Percentiles rank a stretch among this genome's conserved stretches.
Conservation (phyloP, 2,888 invertebrate genomes). For the Orthosia gracilis region DNA sequence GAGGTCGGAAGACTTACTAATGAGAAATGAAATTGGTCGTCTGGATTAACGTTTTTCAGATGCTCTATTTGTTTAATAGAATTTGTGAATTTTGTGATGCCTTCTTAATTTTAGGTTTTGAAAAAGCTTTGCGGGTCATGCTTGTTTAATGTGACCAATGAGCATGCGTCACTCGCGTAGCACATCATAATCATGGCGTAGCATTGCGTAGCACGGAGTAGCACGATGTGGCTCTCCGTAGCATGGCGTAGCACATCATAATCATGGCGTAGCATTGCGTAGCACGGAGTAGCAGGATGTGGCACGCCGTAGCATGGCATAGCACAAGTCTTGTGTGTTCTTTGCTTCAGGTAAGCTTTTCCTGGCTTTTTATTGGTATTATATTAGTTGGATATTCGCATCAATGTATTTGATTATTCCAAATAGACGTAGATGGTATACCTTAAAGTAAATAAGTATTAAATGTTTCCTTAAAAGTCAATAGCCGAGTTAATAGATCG, state of each 20-base stretch:
- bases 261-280: neutral
- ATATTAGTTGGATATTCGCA: neutral
- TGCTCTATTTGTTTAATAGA: conserved; percentile 45
- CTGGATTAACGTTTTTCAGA: conserved; percentile 53
- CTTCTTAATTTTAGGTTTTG: neutral
- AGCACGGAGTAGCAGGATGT: neutral
- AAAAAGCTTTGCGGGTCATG: neutral
- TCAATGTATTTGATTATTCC: neutral
- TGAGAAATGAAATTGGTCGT: conserved; percentile 63
- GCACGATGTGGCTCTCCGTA: too few relatives aligned
- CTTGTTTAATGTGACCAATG: too few relatives aligned
- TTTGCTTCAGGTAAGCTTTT: too few relatives aligned
- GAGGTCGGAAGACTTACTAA: conserved; percentile 56
- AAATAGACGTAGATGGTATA: neutral
- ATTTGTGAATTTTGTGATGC: conserved; percentile 5
- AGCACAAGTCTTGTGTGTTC: too few relatives aligned
- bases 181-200: neutral
- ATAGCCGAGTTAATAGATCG: conserved; percentile 39
- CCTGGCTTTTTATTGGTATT: too few relatives aligned
- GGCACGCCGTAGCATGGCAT: neutral
- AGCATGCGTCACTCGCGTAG: neutral
- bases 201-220: neutral
- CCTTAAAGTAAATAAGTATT: conserved; percentile 18
- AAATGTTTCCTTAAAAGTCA: conserved; percentile 37
- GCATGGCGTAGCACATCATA: neutral